Evolutionary conservation across 30 jellyfish, hydroid and myxozoan genomes (phyloP).

Genomic region (Aurelia sp.): DNA sequence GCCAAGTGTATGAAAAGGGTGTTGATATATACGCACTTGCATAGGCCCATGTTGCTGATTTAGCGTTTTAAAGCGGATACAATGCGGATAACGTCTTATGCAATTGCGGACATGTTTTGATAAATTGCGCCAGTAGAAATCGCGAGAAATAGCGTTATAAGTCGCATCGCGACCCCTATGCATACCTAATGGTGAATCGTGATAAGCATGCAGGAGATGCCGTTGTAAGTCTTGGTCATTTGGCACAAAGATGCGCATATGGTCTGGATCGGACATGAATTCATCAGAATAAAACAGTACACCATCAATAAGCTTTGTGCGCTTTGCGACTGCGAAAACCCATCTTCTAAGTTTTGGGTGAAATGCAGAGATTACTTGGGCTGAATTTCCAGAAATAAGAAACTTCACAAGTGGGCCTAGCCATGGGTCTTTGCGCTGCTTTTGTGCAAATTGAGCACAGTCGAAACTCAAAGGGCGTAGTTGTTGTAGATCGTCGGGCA

Average conservation of each 20-base stretch:
- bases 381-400: slow-evolving; percentile 6
- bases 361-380: neutral
- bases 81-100: slow-evolving; percentile 18
- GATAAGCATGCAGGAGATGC: slow-evolving; percentile 28
- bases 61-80: no score
- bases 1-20: no score
- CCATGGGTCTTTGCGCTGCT: slow-evolving; percentile 25
- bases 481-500: neutral
- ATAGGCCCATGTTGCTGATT: slow-evolving; percentile 51
- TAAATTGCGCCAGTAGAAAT: slow-evolving; percentile 44
- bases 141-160: slow-evolving; percentile 46
- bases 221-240: slow-evolving; percentile 16
- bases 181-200: slow-evolving; percentile 13
- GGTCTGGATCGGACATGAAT: slow-evolving; percentile 30
- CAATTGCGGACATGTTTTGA: slow-evolving; percentile 57
- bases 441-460: slow-evolving; percentile 8
- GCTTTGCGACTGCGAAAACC: slow-evolving; percentile 36
- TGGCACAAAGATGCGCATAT: slow-evolving; percentile 38
- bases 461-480: neutral
- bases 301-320: slow-evolving; percentile 44
- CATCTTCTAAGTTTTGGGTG: neutral
- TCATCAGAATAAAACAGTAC: slow-evolving; percentile 41
- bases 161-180: slow-evolving; percentile 39
- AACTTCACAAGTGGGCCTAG: slow-evolving; percentile 2
- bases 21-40: no score